Conservation (phyloP, 2,113 vertebrate genomes). For the Cryptotis parvus region DNA sequence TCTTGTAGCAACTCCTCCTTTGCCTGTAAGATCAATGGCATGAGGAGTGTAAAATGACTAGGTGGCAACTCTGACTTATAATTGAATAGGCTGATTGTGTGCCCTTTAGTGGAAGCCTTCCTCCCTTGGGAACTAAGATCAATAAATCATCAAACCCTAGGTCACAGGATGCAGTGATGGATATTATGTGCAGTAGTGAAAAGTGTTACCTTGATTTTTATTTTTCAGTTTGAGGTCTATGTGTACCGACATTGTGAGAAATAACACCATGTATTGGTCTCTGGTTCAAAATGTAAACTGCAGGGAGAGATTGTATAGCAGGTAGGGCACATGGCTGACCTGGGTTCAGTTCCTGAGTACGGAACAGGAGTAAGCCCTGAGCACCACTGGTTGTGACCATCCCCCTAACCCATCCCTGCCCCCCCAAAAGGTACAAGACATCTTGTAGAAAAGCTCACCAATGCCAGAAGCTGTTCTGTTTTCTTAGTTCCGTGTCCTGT, state of each 20-base stretch:
- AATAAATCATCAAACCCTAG: neutral
- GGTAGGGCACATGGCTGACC: too few species aligned
- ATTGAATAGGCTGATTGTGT: neutral
- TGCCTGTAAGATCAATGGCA: neutral
- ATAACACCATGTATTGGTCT: neutral
- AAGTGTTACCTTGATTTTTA: neutral
- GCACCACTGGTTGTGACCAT: too few species aligned
- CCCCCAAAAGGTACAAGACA: too few species aligned
- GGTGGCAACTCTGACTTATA: neutral
- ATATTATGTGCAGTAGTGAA: neutral
- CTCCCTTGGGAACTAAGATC: neutral
- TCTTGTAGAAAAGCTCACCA: too few species aligned
- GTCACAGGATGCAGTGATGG: neutral
- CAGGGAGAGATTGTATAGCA: too few species aligned
- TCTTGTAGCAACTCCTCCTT: neutral
- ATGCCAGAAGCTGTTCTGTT: too few species aligned
- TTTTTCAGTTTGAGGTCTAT: neutral
- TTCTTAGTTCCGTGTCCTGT: too few species aligned
- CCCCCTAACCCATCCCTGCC: too few species aligned
- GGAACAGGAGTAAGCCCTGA: too few species aligned
- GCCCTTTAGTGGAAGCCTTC: neutral
- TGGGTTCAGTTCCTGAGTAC: too few species aligned
- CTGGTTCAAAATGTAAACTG: neutral
- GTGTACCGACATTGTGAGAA: neutral
- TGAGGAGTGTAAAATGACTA: neutral